Evolutionary conservation across 2,113 vertebrate species (phyloP).

Genomic region (Grammomys surdaster): DNA sequence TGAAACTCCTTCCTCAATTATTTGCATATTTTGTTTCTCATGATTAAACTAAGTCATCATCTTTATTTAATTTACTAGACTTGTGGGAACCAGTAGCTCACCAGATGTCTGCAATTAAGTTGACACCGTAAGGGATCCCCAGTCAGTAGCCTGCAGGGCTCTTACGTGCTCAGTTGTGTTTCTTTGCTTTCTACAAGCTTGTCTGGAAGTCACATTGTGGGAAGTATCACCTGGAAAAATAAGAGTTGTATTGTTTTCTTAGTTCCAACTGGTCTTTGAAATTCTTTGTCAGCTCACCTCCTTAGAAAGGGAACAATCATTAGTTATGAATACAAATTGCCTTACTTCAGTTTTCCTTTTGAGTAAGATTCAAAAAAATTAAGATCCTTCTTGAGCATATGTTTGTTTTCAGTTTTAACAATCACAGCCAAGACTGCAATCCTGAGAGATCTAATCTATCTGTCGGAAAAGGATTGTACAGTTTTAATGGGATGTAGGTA

Average conservation of each 20-base stretch:
- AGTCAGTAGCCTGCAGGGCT: neutral
- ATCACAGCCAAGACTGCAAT: neutral
- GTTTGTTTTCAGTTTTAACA: neutral
- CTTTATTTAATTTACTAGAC: slow-evolving; percentile 67
- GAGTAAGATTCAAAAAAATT: slow-evolving; percentile 31
- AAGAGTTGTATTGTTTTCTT: neutral
- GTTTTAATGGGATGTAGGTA: neutral
- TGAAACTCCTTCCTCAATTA: slow-evolving; percentile 38
- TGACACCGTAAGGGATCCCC: neutral
- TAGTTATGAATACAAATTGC: neutral
- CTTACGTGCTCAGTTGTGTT: neutral
- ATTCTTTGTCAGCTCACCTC: slow-evolving; percentile 37
- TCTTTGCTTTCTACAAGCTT: slow-evolving; percentile 38
- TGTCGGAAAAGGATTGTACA: neutral
- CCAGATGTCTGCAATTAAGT: slow-evolving; percentile 59
- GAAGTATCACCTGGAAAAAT: slow-evolving; percentile 36
- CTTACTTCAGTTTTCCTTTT: neutral
- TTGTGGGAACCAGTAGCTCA: neutral
- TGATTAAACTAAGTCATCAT: slow-evolving; percentile 52
- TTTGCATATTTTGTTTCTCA: slow-evolving; percentile 65
- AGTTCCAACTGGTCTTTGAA: slow-evolving; percentile 50
- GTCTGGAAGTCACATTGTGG: neutral
- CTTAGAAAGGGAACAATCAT: neutral
- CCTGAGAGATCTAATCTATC: neutral
- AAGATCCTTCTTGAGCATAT: neutral